Evolutionary conservation across 2,888 invertebrate species (phyloP).

Genomic region (Parthenolecanium corni): DNA sequence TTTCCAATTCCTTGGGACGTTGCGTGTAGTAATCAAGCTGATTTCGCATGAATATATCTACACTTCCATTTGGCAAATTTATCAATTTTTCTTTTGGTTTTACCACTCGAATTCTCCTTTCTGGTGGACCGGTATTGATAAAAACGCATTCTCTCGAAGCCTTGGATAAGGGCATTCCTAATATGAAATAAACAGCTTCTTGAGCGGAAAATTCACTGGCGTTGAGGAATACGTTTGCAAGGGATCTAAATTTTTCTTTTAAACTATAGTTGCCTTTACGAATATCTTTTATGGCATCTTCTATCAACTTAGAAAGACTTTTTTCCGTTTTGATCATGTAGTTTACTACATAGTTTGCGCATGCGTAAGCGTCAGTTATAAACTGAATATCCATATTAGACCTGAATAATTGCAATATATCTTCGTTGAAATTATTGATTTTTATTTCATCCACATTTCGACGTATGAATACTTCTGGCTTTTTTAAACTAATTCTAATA

Average conservation of each 20-base stretch:
- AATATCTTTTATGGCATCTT: conserved; percentile 13
- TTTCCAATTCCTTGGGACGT: conserved; percentile 34
- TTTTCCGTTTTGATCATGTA: conserved; percentile 33
- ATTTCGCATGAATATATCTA: conserved; percentile 28
- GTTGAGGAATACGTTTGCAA: background rate
- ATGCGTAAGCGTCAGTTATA: conserved; percentile 34
- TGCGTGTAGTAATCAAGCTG: conserved; percentile 34
- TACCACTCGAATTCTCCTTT: conserved; percentile 33
- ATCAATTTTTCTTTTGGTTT: conserved; percentile 29
- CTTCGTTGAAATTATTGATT: conserved; percentile 35
- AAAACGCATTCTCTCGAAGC: conserved; percentile 22
- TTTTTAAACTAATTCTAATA: background rate
- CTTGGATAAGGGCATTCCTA: conserved; percentile 25
- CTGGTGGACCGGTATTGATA: conserved; percentile 32
- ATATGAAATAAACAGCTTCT: conserved; percentile 31
- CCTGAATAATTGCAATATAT: conserved; percentile 32
- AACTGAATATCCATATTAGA: conserved; percentile 36
- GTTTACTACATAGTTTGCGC: conserved; percentile 34
- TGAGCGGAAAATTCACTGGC: conserved; percentile 31
- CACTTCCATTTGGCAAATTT: conserved; percentile 3
- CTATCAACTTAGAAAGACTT: conserved; percentile 33
- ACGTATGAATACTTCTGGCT: conserved; percentile 29
- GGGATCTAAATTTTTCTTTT: background rate
- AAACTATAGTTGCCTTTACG: background rate
- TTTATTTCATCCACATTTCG: conserved; percentile 8